Conservation (phyloP, 2,797 vertebrate genomes). For the Hyperoplus lanceolatus region DNA sequence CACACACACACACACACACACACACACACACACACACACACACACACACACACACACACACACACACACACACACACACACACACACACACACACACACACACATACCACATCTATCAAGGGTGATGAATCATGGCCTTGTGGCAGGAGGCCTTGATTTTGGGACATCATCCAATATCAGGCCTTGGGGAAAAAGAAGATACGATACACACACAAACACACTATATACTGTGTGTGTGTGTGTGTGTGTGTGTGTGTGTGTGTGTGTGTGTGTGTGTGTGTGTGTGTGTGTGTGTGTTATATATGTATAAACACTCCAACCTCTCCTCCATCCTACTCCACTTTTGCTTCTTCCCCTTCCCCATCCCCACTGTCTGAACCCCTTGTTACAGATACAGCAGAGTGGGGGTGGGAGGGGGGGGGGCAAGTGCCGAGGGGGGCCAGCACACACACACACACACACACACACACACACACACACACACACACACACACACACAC, state of each 20-base stretch:
- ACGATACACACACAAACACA: slow-evolving; percentile 25
- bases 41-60: slow-evolving; percentile 16
- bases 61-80: slow-evolving; percentile 25
- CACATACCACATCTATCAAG: slow-evolving; percentile 27
- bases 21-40: slow-evolving; percentile 11
- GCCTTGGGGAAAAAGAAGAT: slow-evolving; percentile 71
- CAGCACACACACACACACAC: background rate
- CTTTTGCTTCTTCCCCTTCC: slow-evolving; percentile 5
- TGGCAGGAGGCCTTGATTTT: slow-evolving; percentile 78
- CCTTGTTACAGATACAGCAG: slow-evolving; percentile 75
- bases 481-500: no score
- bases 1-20: no score
- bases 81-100: slow-evolving; percentile 28
- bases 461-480: background rate
- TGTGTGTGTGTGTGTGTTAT: background rate
- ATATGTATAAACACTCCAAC: slow-evolving; percentile 17
- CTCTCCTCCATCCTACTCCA: slow-evolving; percentile 8
- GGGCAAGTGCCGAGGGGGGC: slow-evolving; percentile 59
- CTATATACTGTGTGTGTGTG: no score
- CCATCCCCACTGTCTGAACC: slow-evolving; percentile 49
- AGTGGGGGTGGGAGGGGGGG: slow-evolving; percentile 71
- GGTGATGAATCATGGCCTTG: slow-evolving; percentile 75
- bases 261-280: no score
- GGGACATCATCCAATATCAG: slow-evolving; percentile 80
- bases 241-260: no score